phyloP scores from a whole-genome alignment of 1,140 invertebrate genomes.

The Drosophila neocordata region DNA sequence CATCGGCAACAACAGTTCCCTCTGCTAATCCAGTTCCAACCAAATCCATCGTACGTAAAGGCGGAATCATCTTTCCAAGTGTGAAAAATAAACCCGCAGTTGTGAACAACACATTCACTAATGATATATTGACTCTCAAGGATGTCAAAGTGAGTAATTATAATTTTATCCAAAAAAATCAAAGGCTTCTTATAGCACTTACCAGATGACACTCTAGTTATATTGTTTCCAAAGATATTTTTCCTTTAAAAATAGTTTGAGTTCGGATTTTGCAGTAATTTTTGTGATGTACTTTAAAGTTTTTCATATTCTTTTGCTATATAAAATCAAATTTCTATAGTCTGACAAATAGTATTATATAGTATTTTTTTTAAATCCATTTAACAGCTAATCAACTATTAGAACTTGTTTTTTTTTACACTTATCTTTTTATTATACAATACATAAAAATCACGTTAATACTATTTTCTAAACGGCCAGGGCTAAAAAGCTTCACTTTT shows the following conservation, averaged over 20 bases:
- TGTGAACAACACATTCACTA: constrained; percentile 91
- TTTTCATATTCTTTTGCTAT: too few species aligned
- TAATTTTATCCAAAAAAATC: too few species aligned
- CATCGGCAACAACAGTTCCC: constrained; percentile 27
- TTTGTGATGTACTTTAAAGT: too few species aligned
- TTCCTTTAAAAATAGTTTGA: too few species aligned
- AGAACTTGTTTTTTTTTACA: neutral
- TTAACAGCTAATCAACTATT: too few species aligned
- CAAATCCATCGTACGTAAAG: constrained; percentile 85
- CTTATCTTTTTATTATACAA: neutral
- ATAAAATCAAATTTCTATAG: too few species aligned
- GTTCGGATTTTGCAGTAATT: too few species aligned
- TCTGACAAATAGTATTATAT: too few species aligned
- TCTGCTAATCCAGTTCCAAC: constrained; percentile 42
- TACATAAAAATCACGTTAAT: neutral
- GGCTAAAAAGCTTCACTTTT: neutral
- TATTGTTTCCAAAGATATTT: too few species aligned
- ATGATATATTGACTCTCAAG: constrained; percentile 88
- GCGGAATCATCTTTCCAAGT: constrained; percentile 93
- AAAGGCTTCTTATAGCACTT: neutral
- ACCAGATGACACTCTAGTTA: too few species aligned
- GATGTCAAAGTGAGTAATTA: constrained; percentile 90
- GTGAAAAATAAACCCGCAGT: constrained; percentile 94
- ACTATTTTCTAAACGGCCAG: neutral
- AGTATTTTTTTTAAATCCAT: too few species aligned